Percentiles rank a stretch among this genome's conserved stretches.
Evolutionary conservation across 2,888 invertebrate species (phyloP).

Genomic region (Fissipunctia ypsillon): DNA sequence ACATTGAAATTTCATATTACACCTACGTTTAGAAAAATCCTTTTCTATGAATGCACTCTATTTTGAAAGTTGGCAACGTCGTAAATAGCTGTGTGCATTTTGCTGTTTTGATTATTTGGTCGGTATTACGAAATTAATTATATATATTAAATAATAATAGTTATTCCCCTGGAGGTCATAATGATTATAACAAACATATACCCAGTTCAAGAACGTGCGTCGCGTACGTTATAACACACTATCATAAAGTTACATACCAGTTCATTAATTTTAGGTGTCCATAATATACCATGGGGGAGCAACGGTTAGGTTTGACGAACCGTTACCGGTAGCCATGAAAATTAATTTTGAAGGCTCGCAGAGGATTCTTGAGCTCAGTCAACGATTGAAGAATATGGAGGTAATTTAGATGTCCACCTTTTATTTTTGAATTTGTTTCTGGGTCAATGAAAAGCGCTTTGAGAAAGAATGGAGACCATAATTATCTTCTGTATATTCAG

Average conservation of each 20-base stretch:
- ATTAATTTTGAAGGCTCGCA: constrained; percentile 73
- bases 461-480: neutral
- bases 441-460: neutral
- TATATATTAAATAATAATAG: neutral
- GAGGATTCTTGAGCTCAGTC: constrained; percentile 68
- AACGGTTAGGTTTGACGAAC: constrained; percentile 70
- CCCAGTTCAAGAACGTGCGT: neutral
- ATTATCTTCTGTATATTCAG: too few relatives aligned
- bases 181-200: neutral
- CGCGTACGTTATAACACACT: neutral
- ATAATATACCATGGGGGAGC: constrained; percentile 77
- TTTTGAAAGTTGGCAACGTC: neutral
- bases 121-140: neutral
- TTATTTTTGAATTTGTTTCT: too few relatives aligned
- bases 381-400: constrained; percentile 69
- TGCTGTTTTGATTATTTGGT: neutral
- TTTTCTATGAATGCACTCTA: neutral
- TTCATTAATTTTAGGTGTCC: constrained; percentile 80
- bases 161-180: neutral
- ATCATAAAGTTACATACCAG: neutral
- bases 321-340: constrained; percentile 65
- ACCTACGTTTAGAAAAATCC: neutral
- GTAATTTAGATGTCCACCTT: constrained; percentile 54
- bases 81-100: neutral
- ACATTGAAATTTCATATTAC: neutral